Base-by-base conservation (phyloP, 2,797 vertebrate species). In the Centroberyx gerrardi region DNA sequence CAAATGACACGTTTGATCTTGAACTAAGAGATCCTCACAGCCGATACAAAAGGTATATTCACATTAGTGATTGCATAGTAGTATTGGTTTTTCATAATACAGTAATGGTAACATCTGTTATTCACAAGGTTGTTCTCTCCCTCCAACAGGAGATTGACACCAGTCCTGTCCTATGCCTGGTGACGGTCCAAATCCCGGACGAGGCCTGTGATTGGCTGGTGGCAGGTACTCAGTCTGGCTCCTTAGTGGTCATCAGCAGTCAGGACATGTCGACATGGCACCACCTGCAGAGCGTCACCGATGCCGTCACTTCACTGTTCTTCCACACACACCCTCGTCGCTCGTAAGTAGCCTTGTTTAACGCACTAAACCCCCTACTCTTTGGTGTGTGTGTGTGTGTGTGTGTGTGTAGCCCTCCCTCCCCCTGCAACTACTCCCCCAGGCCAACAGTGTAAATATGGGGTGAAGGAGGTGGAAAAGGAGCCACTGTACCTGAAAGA, bases 301-400 rank as follows among this genome's bases (percentile, higher is more conserved):
- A 99, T 62, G 95, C 98, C 0, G 86, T 99, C 84, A 99, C 98
- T 18, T 98, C 97, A 2, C 92, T 99, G 27, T 97, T 96, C 85
- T 98, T 95, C 80, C 96, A 94, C 72, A 91, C 90, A 7, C 90
- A 95, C 51, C 85, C 95, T 59, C 95, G 89, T 7, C 95, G 93
- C 86, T 95, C 91, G 97, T 98, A 90, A 82, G 87, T 38, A 28
- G 28, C 40, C 14, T 33, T 56, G 14, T 22, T 22, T n/a, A 22
- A 65, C 15, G 28, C 17, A 4, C 28, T 7, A 1, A 31, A 36
- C 22, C 22, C 22, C 22, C 22, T 22, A 22, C 22, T 22, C 22
- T 22, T 22, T 22, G 22, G 22, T n/a, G n/a, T n/a, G n/a, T n/a
- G n/a, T n/a, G n/a, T n/a, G n/a, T n/a, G n/a, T n/a, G n/a, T n/a